Evolutionary conservation across 2,888 invertebrate species (phyloP), one percentile per base, ranked within the genome.

Genomic region (Morpho helenor): DNA sequence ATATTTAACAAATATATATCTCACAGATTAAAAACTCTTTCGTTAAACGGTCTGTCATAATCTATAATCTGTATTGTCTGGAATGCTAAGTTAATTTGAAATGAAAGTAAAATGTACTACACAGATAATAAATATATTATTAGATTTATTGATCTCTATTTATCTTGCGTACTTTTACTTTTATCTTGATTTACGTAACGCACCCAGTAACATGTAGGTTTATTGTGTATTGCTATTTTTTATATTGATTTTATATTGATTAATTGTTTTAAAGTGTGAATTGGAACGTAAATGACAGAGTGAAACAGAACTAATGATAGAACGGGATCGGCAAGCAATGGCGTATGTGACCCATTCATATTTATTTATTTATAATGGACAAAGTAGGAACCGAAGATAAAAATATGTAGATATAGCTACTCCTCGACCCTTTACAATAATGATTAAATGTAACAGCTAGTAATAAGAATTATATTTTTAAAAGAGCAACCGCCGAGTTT

Each of bases 71-170:
- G 42, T 42, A 50, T 50, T 50, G 50, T 43, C 9, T 22, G 41
- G 41, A 53, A 41, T 41, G 47, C 47, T n/a, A 47, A 41, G 41
- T 47, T 44, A 16, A 39, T 56, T 49, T 40, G 7, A 56, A 56
- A 56, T 44, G 55, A 56, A 56, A 56, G 55, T 56, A 41, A 41
- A 39, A 8, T 49, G n/a, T 41, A 46, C 16, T 52, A 52, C 44
- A 40, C n/a, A 31, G 31, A n/a, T 10, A 10, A 8, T 52, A 31
- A 47, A 56, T 44, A 49, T 10, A 44, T 39, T 49, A 31, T 43
- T 49, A 44, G 49, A 49, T 56, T 56, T 49, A 56, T 56, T 49
- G 49, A 44, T 31, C 4, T 8, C 55, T 16, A 49, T 49, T 31
- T 49, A 44, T 16, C 23, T 44, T 9, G 16, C 10, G 7, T 8